Evolutionary conservation across 2,797 vertebrate species (phyloP).

Genomic region (Mormyrops boulengeri): DNA sequence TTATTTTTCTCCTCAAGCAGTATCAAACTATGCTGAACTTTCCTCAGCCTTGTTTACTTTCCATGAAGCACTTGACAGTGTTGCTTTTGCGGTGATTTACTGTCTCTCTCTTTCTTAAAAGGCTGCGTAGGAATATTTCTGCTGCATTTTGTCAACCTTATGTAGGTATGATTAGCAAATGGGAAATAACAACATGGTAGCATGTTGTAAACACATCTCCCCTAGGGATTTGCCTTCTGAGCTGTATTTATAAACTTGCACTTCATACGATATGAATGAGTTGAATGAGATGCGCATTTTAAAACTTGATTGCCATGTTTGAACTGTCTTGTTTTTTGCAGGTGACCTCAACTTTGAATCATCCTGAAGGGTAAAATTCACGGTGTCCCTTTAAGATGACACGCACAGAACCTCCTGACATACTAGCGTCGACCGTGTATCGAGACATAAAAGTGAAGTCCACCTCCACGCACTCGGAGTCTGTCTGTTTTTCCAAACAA

Average conservation of each 20-base stretch:
- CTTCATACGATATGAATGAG: neutral
- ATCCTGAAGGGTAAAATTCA: conserved; percentile 58
- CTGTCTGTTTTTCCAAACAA: conserved; percentile 60
- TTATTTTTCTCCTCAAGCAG: neutral
- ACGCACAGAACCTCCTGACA: conserved; percentile 91
- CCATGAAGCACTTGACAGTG: neutral
- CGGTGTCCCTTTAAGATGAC: conserved; percentile 84
- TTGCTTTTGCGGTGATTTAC: neutral
- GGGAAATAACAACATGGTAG: neutral
- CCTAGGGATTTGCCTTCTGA: neutral
- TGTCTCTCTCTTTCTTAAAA: neutral
- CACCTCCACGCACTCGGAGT: conserved; percentile 51
- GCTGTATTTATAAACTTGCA: neutral
- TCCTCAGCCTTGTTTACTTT: neutral
- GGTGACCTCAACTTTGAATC: conserved; percentile 61
- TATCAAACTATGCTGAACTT: neutral
- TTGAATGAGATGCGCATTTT: neutral
- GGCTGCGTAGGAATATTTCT: neutral
- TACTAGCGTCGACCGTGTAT: conserved; percentile 88
- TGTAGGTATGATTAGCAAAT: neutral
- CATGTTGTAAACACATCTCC: neutral
- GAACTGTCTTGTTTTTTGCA: conserved; percentile 43
- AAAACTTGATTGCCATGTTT: conserved; percentile 26
- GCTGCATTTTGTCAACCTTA: neutral
- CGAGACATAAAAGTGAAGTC: conserved; percentile 77